phyloP scores from a whole-genome alignment of 2,797 vertebrate genomes.

The Carcharodon carcharias region DNA sequence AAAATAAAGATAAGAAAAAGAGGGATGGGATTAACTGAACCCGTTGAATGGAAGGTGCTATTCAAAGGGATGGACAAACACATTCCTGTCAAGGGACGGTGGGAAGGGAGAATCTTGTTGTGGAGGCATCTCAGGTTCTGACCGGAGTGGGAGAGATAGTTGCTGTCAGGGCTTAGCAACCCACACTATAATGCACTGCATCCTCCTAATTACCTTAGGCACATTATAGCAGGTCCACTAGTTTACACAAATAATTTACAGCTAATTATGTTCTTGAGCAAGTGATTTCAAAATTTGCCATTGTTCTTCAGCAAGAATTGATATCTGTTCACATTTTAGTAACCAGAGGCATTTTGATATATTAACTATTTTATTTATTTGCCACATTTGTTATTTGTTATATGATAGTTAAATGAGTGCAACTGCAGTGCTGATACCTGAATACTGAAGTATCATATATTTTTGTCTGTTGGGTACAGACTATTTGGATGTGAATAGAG shows the following conservation, averaged over 20 bases:
- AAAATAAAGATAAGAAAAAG: background rate
- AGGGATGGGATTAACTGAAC: background rate
- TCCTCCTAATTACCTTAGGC: background rate
- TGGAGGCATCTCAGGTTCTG: background rate
- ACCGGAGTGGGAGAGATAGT: background rate
- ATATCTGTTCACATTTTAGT: background rate
- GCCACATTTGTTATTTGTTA: background rate
- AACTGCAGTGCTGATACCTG: background rate
- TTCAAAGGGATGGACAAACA: background rate
- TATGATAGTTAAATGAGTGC: background rate
- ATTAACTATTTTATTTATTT: background rate
- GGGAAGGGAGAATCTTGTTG: background rate
- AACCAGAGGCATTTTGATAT: background rate
- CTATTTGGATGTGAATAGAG: background rate
- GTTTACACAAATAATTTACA: background rate
- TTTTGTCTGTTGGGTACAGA: background rate
- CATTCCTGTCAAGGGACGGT: background rate
- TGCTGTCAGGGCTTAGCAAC: background rate
- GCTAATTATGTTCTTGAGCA: background rate
- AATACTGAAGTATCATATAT: background rate
- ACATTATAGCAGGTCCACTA: background rate
- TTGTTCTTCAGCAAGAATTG: background rate
- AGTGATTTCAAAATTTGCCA: background rate
- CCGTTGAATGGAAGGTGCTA: background rate
- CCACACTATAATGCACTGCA: background rate